These are phyloP conservation scores for Tinea pellionella DNA, from an alignment of 2,888 invertebrate species.

Conservation along the genomic window DNA sequence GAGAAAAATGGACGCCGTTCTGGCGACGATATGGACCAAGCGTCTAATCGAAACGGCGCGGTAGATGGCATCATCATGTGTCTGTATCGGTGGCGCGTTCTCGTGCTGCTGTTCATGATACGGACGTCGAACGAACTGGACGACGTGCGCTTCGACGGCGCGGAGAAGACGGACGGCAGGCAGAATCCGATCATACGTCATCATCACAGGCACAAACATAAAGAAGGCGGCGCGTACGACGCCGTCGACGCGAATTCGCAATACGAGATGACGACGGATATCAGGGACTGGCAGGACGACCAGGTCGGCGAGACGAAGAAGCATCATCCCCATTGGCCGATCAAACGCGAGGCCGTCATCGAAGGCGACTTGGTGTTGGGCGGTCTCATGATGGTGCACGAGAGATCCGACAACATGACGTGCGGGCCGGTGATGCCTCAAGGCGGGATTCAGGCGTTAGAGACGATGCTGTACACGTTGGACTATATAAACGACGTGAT, in stretches of 20 bases:
- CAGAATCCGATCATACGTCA: slow-evolving; percentile 30
- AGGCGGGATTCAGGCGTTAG: slow-evolving; percentile 88
- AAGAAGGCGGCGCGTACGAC: not conserved
- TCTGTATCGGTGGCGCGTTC: not conserved
- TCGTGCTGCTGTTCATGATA: not conserved
- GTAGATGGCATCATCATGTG: slow-evolving; percentile 22
- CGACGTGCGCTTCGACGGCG: not conserved
- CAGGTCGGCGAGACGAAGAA: slow-evolving; percentile 52
- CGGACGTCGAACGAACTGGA: not conserved
- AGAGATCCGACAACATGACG: slow-evolving; percentile 86
- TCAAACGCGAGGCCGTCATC: slow-evolving; percentile 86
- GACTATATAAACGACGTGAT: slow-evolving; percentile 79
- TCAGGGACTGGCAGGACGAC: slow-evolving; percentile 45
- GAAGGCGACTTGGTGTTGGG: slow-evolving; percentile 91
- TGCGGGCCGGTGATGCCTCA: slow-evolving; percentile 96
- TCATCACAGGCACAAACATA: slow-evolving; percentile 26
- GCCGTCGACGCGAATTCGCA: not conserved
- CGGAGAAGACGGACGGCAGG: not conserved
- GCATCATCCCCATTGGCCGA: slow-evolving; percentile 74
- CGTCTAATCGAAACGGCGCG: slow-evolving; percentile 41
- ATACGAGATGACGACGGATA: slow-evolving; percentile 21
- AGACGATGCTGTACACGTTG: slow-evolving; percentile 92
- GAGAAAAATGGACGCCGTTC: slow-evolving; percentile 40
- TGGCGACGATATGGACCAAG: slow-evolving; percentile 35
- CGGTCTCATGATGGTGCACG: slow-evolving; percentile 94